phyloP scores from a whole-genome alignment of 2,797 vertebrate genomes.

The Arctocebus calabarensis region DNA sequence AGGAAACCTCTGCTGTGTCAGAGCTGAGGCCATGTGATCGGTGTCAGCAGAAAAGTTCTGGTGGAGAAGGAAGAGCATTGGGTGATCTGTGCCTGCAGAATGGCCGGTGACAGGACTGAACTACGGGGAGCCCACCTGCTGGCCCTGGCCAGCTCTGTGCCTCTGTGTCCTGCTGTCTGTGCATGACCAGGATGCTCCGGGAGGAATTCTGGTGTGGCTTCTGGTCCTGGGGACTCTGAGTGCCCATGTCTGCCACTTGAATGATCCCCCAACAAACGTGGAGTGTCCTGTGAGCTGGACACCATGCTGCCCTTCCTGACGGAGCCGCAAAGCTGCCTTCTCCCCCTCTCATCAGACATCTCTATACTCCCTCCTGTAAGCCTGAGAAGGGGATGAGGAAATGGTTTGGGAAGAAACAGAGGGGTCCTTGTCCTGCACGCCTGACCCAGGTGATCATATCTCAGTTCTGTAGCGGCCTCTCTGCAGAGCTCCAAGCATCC shows the following conservation, averaged over 20 bases:
- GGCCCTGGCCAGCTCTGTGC: not conserved
- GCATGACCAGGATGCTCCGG: accelerated
- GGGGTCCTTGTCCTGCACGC: not conserved
- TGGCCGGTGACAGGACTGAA: not conserved
- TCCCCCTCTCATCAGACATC: not conserved
- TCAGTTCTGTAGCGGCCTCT: not conserved
- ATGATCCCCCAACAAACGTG: not conserved
- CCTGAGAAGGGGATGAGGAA: too few relatives aligned
- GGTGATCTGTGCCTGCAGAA: not conserved
- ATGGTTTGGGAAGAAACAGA: not conserved
- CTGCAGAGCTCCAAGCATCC: not conserved
- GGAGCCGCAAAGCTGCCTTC: too few relatives aligned
- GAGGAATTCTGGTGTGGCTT: not conserved
- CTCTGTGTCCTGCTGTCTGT: not conserved
- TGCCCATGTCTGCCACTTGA: not conserved
- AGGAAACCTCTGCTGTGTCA: not conserved
- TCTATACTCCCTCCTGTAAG: not conserved
- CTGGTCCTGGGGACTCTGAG: not conserved
- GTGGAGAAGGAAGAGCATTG: not conserved
- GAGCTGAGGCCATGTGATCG: too few relatives aligned
- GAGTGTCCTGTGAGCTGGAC: not conserved
- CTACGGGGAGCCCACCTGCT: not conserved
- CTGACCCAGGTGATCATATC: too few relatives aligned
- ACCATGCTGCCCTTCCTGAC: not conserved
- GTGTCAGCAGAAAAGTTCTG: not conserved